phyloP scores from a whole-genome alignment of 2,797 vertebrate species.

The Australoheros facetus region DNA sequence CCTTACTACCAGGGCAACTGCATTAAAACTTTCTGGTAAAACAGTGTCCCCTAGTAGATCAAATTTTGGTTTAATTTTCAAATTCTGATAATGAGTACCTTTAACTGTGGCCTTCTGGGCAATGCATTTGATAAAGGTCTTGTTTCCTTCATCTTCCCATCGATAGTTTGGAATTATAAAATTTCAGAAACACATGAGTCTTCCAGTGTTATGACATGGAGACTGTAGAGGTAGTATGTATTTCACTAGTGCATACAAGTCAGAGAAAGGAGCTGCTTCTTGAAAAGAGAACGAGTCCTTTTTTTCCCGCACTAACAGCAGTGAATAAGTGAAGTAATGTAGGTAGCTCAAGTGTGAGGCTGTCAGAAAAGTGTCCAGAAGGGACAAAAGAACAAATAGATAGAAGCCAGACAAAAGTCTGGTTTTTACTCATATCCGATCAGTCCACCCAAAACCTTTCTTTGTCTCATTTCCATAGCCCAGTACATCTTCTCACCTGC shows the following conservation, averaged over 20 bases:
- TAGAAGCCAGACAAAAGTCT: background rate
- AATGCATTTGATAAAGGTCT: constrained; percentile 20
- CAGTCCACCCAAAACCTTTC: background rate
- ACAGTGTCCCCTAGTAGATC: no score
- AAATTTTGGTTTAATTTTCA: background rate
- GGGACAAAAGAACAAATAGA: background rate
- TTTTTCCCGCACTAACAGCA: background rate
- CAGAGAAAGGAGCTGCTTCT: background rate
- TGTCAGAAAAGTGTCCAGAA: background rate
- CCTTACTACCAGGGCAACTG: no score
- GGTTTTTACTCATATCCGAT: background rate
- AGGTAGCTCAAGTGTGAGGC: constrained; percentile 2
- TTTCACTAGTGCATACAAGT: constrained; percentile 24
- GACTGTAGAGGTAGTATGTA: background rate
- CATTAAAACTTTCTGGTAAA: no score
- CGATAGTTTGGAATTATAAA: background rate
- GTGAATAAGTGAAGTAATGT: background rate
- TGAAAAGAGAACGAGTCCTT: background rate
- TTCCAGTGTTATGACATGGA: background rate
- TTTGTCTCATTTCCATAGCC: constrained; percentile 18
- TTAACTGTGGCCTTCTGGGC: constrained; percentile 35
- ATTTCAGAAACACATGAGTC: background rate
- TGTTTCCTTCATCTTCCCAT: constrained; percentile 9
- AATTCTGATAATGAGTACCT: background rate
- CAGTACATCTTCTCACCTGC: background rate